Conservation (phyloP, 2,888 invertebrate genomes). For the Julus scandinavius region DNA sequence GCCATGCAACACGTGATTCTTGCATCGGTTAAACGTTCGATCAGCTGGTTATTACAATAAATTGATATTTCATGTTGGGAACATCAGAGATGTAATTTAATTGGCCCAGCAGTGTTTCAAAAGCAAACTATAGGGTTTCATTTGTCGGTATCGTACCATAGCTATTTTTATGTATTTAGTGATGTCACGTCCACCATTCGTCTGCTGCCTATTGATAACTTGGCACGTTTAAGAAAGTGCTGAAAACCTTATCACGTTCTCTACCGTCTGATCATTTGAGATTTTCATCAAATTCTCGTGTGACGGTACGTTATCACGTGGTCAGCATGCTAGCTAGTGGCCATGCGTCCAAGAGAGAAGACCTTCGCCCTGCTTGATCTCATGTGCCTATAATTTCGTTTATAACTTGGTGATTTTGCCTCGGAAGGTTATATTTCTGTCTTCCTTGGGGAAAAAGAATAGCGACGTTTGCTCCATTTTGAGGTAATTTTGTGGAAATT, state of each 20-base stretch:
- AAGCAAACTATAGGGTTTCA: background rate
- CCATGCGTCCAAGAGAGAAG: background rate
- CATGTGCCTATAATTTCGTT: constrained; percentile 8
- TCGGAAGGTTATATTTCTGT: constrained; percentile 19
- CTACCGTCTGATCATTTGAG: background rate
- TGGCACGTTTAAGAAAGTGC: constrained; percentile 7
- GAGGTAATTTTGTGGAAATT: background rate
- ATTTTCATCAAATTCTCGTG: background rate
- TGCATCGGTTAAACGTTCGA: background rate
- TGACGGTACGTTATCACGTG: background rate
- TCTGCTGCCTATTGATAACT: background rate
- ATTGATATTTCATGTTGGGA: background rate
- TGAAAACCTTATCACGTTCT: constrained; percentile 2
- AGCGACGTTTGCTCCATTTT: constrained; percentile 19
- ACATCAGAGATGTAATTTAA: background rate
- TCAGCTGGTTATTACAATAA: background rate
- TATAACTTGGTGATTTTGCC: constrained; percentile 23
- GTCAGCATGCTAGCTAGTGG: constrained; percentile 17
- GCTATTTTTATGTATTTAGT: constrained; percentile 31
- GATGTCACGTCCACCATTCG: constrained; percentile 17
- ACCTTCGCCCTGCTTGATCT: constrained; percentile 20
- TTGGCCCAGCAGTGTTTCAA: background rate
- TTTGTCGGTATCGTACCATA: background rate
- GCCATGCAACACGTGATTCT: background rate
- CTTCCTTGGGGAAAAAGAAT: constrained; percentile 34